Base-by-base conservation (phyloP, 1,140 invertebrate genomes). In the Calliphora vicina region DNA sequence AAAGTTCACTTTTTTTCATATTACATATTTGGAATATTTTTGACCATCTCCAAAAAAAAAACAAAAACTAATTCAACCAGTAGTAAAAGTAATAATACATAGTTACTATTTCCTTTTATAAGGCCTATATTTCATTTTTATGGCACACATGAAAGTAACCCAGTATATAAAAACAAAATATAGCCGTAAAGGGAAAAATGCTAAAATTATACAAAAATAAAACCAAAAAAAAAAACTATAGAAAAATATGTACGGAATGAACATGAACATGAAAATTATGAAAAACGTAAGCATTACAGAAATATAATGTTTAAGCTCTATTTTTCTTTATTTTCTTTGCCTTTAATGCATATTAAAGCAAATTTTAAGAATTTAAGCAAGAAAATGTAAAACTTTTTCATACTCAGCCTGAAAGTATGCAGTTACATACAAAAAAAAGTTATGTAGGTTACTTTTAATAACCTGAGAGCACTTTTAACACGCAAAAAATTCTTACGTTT, bases 361-460 rank as follows among this genome's bases (percentile, higher is more conserved):
- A 6, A 57, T n/a, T 67, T 67, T 67, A 23, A 25, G 61, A 67
- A 23, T 67, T 67, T 67, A 67, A 67, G 61, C n/a, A 23, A 67
- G 8, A 57, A 57, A 57, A 57, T n/a, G 15, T 17, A 57, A 57
- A 57, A 17, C 0, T 57, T 57, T 57, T 57, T 57, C 50, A 15
- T 17, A 6, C 5, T 57, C 12, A 57, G 50, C 50, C 50, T 57
- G 3, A 57, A 57, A 57, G 50, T n/a, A 57, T 57, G 50, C 50
- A n/a, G 15, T 57, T n/a, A 57, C 15, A 57, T 57, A n/a, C 15
- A 50, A 12, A 50, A 15, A 50, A 50, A 67, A 23, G 12, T 23
- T 23, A 67, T 67, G 61, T 67, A 67, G 61, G 61, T 67, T 67
- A 67, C 61, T 67, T 67, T 67, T 67, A 67, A 67, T 67, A 67